Base-by-base conservation (phyloP, 2,797 vertebrate species). In the Thripadectes ignobilis region DNA sequence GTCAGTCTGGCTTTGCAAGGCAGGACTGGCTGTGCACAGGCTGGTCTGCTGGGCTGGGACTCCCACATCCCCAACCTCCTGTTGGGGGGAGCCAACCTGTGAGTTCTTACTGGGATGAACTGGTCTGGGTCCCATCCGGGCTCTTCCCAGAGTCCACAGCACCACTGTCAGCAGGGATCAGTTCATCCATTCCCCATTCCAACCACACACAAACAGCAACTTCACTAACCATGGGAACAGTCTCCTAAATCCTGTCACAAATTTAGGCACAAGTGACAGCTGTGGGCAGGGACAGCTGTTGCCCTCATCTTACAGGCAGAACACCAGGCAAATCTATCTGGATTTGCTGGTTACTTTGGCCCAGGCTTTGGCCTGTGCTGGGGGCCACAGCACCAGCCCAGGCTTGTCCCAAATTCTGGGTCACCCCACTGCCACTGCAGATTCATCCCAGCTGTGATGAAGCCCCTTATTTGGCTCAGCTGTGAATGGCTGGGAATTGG, bases 391-490 rank as follows among this genome's bases (percentile, higher is more conserved):
- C 46, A 16, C 4, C 43, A 19, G 14, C 46, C 38, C 9, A 7
- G 52, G 19, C 48, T n/a, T 4, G 1, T 36, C 36, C 58, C 48
- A 18, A 3, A 2, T 2, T 16, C 21, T 22, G 21, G 36, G 4
- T 48, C 26, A 1, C 13, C 1, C 5, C 8, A 0, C 16, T 39
- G 17, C 19, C 1, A 0, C 22, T 72, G 83, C 59, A 39, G 6
- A 6, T 12, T 3, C 0, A 0, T 2, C 57, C 43, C 5, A 3
- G 52, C 1, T 5, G 61, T 27, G 48, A 45, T 29, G 27, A 2
- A 41, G 75, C 36, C 3, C 58, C 39, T 39, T 2, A 0, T 7
- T 8, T 5, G 13, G 27, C 55, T 63, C 49, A 34, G 84, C 69
- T 48, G 52, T 34, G n/a, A n/a, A n/a, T n/a, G n/a, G n/a, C n/a